These are phyloP conservation scores for Reticulitermes speratus DNA, from an alignment of 1,140 invertebrate genomes.

Conservation along the genomic window DNA sequence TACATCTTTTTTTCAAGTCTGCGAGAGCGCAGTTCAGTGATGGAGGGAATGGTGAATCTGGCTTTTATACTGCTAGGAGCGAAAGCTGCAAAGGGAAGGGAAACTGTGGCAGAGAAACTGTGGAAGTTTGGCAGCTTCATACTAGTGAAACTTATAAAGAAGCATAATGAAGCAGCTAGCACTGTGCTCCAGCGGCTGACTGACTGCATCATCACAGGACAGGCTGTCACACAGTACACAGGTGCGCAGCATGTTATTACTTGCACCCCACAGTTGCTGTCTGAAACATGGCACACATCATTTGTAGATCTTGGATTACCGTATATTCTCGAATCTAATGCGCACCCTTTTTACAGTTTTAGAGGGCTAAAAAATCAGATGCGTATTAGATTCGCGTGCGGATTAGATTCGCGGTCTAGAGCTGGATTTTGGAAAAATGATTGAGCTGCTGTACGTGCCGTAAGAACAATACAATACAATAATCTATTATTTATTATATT, in stretches of 20 bases:
- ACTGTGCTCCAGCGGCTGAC: neutral
- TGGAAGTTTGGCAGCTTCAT: neutral
- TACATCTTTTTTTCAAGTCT: constrained; percentile 44
- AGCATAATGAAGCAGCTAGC: neutral
- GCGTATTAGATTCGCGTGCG: no score
- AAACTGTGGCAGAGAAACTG: neutral
- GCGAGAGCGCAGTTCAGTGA: constrained; percentile 53
- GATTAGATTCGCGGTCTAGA: no score
- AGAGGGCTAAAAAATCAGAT: no score
- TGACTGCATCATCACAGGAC: neutral
- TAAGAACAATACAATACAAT: no score
- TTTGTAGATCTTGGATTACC: no score
- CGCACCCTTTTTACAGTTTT: no score
- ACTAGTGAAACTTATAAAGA: neutral
- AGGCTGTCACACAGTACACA: neutral
- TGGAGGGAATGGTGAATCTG: constrained; percentile 55
- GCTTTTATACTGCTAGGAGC: constrained; percentile 51
- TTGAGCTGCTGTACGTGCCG: no score
- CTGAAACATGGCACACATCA: no score
- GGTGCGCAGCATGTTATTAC: neutral
- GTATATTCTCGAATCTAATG: no score
- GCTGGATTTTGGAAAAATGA: no score
- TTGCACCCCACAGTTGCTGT: no score
- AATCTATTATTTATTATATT: no score
- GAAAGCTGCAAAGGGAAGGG: neutral